phyloP scores from a whole-genome alignment of 2,797 vertebrate species.

The Menidia menidia region DNA sequence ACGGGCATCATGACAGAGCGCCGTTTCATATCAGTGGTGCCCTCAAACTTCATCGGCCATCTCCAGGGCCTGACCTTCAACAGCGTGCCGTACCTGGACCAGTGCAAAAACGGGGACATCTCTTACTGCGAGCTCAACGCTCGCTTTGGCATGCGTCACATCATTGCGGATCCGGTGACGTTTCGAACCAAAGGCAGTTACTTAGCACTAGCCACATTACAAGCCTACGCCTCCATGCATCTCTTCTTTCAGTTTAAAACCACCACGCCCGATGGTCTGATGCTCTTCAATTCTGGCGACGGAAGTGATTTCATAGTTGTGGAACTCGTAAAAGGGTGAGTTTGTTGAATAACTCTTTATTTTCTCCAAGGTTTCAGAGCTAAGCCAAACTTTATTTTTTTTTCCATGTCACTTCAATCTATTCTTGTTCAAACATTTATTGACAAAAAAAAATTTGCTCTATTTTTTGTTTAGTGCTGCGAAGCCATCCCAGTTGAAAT shows the following conservation, averaged over 20 bases:
- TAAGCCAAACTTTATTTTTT: not conserved
- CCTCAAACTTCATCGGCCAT: conserved; percentile 95
- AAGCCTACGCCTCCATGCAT: conserved; percentile 95
- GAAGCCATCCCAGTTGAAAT: not conserved
- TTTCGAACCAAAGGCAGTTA: conserved; percentile 91
- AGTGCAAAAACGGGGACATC: conserved; percentile 95
- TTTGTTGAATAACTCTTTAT: not conserved
- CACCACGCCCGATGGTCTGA: conserved; percentile 90
- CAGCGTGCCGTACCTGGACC: conserved; percentile 91
- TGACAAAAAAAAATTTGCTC: not conserved
- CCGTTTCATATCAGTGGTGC: conserved; percentile 91
- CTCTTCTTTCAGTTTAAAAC: conserved; percentile 98
- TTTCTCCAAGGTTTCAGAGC: too few relatives aligned
- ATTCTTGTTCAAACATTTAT: too few relatives aligned
- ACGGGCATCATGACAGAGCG: conserved; percentile 97
- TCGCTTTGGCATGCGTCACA: conserved; percentile 92
- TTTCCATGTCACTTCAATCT: not conserved
- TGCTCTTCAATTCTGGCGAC: conserved; percentile 95
- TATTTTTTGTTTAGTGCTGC: not conserved
- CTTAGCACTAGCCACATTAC: conserved; percentile 90
- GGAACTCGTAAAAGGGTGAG: conserved; percentile 96
- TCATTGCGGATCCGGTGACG: conserved; percentile 92
- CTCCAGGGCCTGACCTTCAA: conserved; percentile 92
- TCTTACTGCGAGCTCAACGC: conserved; percentile 95
- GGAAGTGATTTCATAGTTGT: conserved; percentile 96